Conservation (phyloP, 1,140 invertebrate genomes). For the Gonatopus flavifemur region DNA sequence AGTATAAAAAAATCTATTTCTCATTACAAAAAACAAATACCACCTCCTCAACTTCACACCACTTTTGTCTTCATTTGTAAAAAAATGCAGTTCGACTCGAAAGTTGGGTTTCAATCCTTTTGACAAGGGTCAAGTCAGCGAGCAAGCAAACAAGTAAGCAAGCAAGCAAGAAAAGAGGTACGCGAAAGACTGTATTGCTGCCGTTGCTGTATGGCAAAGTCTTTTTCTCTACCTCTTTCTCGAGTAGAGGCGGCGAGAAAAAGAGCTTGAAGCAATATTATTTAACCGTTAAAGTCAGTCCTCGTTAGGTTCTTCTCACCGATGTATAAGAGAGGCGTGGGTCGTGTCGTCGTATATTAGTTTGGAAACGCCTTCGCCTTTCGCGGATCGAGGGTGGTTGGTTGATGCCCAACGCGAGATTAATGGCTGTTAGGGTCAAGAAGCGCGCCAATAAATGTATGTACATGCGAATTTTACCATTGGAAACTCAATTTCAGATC, state of each 20-base stretch:
- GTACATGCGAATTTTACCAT: constrained; percentile 24
- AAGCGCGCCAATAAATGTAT: constrained; percentile 24
- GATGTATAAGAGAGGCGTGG: constrained; percentile 50
- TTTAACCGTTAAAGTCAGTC: constrained; percentile 51
- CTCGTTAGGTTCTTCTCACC: constrained; percentile 41
- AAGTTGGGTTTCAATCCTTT: background rate
- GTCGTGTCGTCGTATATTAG: constrained; percentile 50
- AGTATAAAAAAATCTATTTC: too few species aligned
- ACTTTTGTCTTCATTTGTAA: background rate
- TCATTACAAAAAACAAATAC: too few species aligned
- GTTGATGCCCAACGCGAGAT: constrained; percentile 39
- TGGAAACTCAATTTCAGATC: constrained; percentile 20
- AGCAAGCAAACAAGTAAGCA: background rate
- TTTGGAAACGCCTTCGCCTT: constrained; percentile 42
- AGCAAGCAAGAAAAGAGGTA: too few species aligned
- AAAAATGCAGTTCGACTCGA: background rate
- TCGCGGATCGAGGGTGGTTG: constrained; percentile 31
- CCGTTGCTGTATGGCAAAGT: background rate
- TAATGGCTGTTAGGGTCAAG: constrained; percentile 38
- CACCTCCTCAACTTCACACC: too few species aligned
- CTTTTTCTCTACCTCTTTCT: background rate
- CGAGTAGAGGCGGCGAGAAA: constrained; percentile 5
- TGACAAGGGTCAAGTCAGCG: constrained; percentile 12
- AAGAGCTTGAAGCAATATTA: constrained; percentile 39
- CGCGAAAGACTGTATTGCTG: too few species aligned